Base-by-base conservation (phyloP, 2,888 invertebrate genomes). In the Drepanosiphum platanoidis region DNA sequence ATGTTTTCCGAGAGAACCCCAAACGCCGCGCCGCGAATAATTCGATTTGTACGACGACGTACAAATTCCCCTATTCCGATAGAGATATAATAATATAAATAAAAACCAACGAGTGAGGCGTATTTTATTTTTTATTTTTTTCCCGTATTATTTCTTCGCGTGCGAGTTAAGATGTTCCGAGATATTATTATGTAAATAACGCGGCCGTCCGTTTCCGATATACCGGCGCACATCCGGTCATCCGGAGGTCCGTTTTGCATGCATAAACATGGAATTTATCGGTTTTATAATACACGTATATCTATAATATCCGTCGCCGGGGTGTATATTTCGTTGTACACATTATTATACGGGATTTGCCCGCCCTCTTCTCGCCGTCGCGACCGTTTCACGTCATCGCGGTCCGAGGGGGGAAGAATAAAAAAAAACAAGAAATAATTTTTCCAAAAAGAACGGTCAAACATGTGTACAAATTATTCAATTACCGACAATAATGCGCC, bases 111-210 rank as follows among this genome's bases (percentile, higher is more conserved):
- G 39, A 36, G 36, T 5, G 22, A 68, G 61, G 68, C 74, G 74
- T 77, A 64, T 18, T 34, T 68, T 68, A 18, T 78, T 66, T 34
- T 64, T 64, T 30, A 13, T 78, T 42, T 30, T 42, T 27, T 30
- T 78, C 30, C 13, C 64, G 22, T 42, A 13, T 22, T 42, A 34
- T 68, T 32, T 32, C 15, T 30, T 34, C 32, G 18, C 34, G 5
- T 27, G 68, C 5, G 15, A 15, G 79, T 80, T 72, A 74, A 72
- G 64, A 74, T 22, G 2, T 9, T 13, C 72, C 72, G 64, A 42
- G 36, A 74, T 74, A 75, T 30, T 83, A 68, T 68, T 77, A 84
- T 84, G 84, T 77, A 75, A 84, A 84, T 84, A 77, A 72, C 22
- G 30, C 15, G 32, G 39, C 77, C 36, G 75, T 58, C 75, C 84